Evolutionary conservation across 2,113 vertebrate genomes (phyloP), one percentile per base, ranked within the genome.

Genomic region (Pachycephala philippinensis): DNA sequence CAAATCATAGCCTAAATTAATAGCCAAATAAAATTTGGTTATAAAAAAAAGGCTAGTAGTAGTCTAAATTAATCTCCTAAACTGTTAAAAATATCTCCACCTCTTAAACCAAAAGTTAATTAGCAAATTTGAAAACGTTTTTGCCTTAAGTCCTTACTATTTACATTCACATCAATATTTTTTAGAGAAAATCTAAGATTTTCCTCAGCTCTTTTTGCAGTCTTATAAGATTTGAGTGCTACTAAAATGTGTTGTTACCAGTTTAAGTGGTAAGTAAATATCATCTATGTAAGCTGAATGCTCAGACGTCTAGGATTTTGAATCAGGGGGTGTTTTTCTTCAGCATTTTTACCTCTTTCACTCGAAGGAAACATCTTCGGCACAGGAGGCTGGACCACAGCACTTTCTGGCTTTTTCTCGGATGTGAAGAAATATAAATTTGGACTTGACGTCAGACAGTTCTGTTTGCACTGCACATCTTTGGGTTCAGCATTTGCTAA

Each of bases 351-450:
- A 97, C 97, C 98, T 97, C 96, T 97, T 44, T 98, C 98, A 84
- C 94, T 98, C 57, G 97, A 77, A 24, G 98, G 97, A 31, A 98
- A 93, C 7, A 90, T 97, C 93, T 98, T 99, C 28, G 98, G 97
- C 59, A 98, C 95, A 42, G 98, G 97, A 54, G 98, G 95, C 0
- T 92, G 97, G 87, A 97, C 39, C 75, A 35, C 30, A 90, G 94
- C 61, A 33, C 49, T 66, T 33, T 97, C 97, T 24, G 95, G 37
- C 1, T 27, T 90, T 18, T 97, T 97, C 2, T 94, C 88, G 13
- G 97, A 84, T 14, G 33, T 9, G 22, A 97, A 97, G 75, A 98
- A 98, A 95, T 95, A 97, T 1, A 98, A 83, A 49, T 98, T 97
- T 35, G 97, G 97, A 53, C 95, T 94, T 7, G 95, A 96, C 0